phyloP scores from a whole-genome alignment of 1,140 invertebrate genomes.

The Harpegnathos saltator region DNA sequence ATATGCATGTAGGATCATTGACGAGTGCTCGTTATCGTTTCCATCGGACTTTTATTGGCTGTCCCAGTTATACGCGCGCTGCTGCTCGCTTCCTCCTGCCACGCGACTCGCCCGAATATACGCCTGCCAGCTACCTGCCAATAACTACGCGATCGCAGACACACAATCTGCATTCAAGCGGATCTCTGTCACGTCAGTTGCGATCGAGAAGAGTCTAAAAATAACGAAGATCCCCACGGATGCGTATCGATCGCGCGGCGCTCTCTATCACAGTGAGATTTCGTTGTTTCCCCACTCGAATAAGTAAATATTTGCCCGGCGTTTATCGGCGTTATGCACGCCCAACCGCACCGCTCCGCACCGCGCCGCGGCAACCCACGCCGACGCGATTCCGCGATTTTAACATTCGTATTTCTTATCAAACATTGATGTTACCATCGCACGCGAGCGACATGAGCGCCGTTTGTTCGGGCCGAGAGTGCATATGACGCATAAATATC shows the following conservation, averaged over 20 bases:
- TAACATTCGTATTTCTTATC: conserved; percentile 20
- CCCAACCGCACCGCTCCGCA: neutral
- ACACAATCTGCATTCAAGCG: conserved; percentile 40
- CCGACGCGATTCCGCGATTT: neutral
- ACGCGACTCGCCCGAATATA: conserved; percentile 46
- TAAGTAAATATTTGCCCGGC: conserved; percentile 31
- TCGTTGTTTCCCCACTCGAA: neutral
- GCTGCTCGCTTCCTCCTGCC: conserved; percentile 33
- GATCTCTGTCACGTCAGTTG: conserved; percentile 52
- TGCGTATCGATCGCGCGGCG: neutral
- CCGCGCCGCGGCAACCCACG: neutral
- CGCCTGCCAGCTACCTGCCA: conserved; percentile 36
- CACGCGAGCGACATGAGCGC: neutral
- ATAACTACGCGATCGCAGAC: conserved; percentile 42
- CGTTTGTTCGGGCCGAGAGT: conserved; percentile 5
- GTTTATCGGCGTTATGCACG: conserved; percentile 2
- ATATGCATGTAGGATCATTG: conserved; percentile 49
- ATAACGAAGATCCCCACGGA: conserved; percentile 34
- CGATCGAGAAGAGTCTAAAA: conserved; percentile 39
- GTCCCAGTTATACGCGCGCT: conserved; percentile 31
- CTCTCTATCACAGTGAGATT: conserved; percentile 15
- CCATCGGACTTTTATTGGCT: conserved; percentile 53
- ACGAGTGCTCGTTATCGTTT: conserved; percentile 56
- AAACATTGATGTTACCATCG: conserved; percentile 24
- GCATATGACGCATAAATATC: neutral